Percentiles rank a stretch among this genome's conserved stretches.
These are phyloP conservation scores for Protula sp. DNA, from an alignment of 2,888 invertebrate species.

Conservation along the genomic window DNA sequence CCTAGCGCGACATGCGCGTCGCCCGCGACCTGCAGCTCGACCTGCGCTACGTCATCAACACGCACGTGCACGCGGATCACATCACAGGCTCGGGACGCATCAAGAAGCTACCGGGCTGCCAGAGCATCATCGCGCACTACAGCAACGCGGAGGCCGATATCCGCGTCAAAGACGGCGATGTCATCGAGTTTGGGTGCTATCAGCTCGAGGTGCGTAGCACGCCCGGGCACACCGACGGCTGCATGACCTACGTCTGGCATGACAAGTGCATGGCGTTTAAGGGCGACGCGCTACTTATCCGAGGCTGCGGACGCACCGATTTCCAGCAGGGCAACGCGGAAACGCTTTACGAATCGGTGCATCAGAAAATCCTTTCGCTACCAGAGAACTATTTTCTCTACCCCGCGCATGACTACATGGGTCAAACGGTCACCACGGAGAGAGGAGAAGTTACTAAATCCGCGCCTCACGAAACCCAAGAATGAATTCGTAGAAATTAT, in stretches of 20 bases:
- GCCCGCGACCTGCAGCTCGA: constrained; percentile 53
- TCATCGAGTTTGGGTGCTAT: constrained; percentile 70
- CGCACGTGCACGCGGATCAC: constrained; percentile 98
- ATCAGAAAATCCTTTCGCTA: constrained; percentile 77
- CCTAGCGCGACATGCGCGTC: constrained; percentile 51
- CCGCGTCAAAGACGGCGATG: constrained; percentile 68
- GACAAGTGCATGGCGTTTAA: constrained; percentile 72
- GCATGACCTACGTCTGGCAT: constrained; percentile 64
- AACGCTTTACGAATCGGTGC: constrained; percentile 78
- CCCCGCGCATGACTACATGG: constrained; percentile 96
- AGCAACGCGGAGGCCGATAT: constrained; percentile 84
- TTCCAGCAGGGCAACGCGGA: constrained; percentile 87
- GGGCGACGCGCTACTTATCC: constrained; percentile 87
- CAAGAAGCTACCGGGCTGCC: constrained; percentile 67
- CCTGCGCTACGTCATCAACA: constrained; percentile 65
- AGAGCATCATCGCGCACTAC: constrained; percentile 76
- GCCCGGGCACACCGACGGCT: constrained; percentile 92
- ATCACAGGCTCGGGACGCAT: constrained; percentile 88
- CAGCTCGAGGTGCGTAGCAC: constrained; percentile 66
- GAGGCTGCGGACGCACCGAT: constrained; percentile 97
- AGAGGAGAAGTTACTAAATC: constrained; percentile 86
- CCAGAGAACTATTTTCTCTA: constrained; percentile 78
- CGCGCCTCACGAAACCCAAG: constrained; percentile 74
- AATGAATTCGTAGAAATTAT: constrained; percentile 84
- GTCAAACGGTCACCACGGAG: no score